A percentile compares a stretch with the other conserved stretches of the same genome.
Conservation (phyloP, 2,888 invertebrate species). For the Pollenia angustigena region DNA sequence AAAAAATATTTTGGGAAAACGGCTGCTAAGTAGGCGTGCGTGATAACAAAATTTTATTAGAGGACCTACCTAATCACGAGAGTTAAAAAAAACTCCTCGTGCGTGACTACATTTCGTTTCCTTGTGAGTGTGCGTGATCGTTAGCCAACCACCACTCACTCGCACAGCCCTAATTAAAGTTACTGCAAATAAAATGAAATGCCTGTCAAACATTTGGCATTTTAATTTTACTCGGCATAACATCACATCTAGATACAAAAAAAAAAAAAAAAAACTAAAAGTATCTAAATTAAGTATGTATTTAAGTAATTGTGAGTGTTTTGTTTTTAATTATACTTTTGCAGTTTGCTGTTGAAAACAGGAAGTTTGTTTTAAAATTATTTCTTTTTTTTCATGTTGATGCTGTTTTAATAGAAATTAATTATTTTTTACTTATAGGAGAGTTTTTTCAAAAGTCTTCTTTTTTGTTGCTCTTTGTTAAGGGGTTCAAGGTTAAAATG, state of each 20-base stretch:
- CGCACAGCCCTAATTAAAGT: not conserved
- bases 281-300: not conserved
- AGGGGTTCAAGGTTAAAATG: not conserved
- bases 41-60: too few species aligned
- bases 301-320: constrained; percentile 6
- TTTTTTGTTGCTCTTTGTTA: not conserved
- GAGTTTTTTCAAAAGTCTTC: not conserved
- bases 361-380: not conserved
- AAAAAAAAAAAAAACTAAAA: not conserved
- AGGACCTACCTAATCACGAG: too few species aligned
- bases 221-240: constrained; percentile 22
- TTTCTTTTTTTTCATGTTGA: not conserved
- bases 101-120: too few species aligned
- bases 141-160: not conserved
- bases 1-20: too few species aligned
- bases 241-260: not conserved
- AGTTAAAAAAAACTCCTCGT: too few species aligned
- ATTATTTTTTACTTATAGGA: not conserved
- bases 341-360: not conserved
- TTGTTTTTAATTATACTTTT: not conserved
- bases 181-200: not conserved
- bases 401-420: not conserved
- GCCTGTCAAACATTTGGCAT: constrained; percentile 55
- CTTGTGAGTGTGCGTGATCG: too few species aligned
- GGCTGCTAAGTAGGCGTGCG: too few species aligned